phyloP scores from a whole-genome alignment of 92 coral and sea anemone genomes.

The Parazoanthus atlanticus region DNA sequence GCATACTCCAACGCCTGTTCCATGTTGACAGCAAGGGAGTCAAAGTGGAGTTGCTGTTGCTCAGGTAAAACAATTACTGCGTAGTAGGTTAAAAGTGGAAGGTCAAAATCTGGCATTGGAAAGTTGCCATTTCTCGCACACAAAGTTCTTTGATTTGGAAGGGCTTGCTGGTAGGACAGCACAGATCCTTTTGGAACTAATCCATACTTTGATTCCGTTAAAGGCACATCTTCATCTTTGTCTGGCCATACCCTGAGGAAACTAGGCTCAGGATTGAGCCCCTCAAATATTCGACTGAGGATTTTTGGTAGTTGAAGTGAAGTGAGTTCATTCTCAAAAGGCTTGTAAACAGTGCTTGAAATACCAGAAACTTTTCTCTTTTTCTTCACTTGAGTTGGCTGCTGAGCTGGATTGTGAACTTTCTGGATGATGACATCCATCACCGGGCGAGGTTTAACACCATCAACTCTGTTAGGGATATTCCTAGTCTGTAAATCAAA shows the following conservation, averaged over 20 bases:
- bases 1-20: conserved; percentile 43
- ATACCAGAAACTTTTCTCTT: conserved; percentile 17
- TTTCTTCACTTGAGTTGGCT: background rate
- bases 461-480: too few species aligned
- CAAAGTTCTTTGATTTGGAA: conserved; percentile 18
- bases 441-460: too few species aligned
- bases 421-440: too few species aligned
- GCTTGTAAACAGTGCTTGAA: conserved; percentile 45
- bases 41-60: conserved; percentile 36
- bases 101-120: conserved; percentile 40
- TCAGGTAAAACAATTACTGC: conserved; percentile 48
- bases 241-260: conserved; percentile 60
- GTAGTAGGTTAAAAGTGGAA: conserved; percentile 39
- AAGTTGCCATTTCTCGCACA: background rate
- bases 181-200: conserved; percentile 61
- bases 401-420: background rate
- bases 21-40: conserved; percentile 14
- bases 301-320: conserved; percentile 35
- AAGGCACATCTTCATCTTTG: conserved; percentile 48
- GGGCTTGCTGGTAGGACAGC: conserved; percentile 49
- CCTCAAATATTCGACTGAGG: conserved; percentile 47
- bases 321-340: conserved; percentile 42
- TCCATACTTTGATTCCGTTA: conserved; percentile 45
- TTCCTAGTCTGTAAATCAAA: too few species aligned
- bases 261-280: conserved; percentile 49